Evolutionary conservation across 2,113 vertebrate genomes (phyloP).

Genomic region (Ivindomyrus marchei): DNA sequence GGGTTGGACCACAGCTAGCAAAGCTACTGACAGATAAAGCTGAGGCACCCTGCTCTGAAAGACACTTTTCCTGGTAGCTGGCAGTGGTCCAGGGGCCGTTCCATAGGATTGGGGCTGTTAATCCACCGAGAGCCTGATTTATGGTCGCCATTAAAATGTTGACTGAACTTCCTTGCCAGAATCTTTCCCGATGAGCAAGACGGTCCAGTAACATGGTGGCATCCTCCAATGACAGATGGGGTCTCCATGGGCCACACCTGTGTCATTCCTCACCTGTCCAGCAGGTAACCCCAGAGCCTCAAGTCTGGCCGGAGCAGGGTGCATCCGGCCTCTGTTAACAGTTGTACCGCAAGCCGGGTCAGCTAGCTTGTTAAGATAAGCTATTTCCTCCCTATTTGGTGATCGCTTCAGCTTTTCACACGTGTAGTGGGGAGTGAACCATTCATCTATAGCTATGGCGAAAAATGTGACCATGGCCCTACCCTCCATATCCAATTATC

Average conservation of each 20-base stretch:
- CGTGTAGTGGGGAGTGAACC: conserved; percentile 24
- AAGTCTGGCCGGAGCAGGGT: not conserved
- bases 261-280: not conserved
- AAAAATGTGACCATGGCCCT: conserved; percentile 25
- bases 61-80: conserved; percentile 37
- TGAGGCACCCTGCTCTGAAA: conserved; percentile 46
- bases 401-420: conserved; percentile 20
- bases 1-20: conserved; percentile 42
- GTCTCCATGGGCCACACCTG: not conserved
- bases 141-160: conserved; percentile 51
- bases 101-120: conserved; percentile 47
- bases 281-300: not conserved
- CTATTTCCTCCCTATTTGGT: conserved; percentile 28
- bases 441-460: conserved; percentile 24
- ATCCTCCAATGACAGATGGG: not conserved
- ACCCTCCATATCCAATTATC: conserved; percentile 40
- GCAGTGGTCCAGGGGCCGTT: conserved; percentile 43
- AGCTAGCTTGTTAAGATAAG: conserved; percentile 29
- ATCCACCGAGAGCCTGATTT: conserved; percentile 56
- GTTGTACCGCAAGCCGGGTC: conserved; percentile 8
- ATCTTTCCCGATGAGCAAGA: conserved; percentile 31
- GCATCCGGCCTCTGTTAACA: conserved; percentile 20
- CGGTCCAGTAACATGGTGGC: not conserved
- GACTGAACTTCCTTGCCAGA: conserved; percentile 49
- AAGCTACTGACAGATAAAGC: conserved; percentile 28